Evolutionary conservation across 1,140 invertebrate species (phyloP).

Genomic region (Apis dorsata): DNA sequence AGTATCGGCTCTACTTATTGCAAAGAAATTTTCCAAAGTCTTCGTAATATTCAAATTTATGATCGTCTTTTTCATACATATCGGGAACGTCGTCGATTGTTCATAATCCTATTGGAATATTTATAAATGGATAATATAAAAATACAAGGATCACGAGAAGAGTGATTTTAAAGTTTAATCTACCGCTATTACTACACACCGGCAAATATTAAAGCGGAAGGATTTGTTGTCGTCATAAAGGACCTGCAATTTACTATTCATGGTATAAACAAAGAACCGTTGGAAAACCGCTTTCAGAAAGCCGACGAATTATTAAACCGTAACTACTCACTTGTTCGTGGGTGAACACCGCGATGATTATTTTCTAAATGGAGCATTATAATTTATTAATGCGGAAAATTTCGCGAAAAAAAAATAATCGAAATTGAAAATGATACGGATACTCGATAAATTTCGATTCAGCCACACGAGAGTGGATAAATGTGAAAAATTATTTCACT

Average conservation of each 20-base stretch:
- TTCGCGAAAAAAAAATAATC: neutral
- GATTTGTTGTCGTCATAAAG: slow-evolving; percentile 29
- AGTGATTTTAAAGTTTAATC: slow-evolving; percentile 27
- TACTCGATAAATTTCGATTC: neutral
- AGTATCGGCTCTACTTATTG: neutral
- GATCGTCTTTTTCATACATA: neutral
- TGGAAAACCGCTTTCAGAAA: slow-evolving; percentile 11
- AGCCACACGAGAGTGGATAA: neutral
- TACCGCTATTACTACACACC: neutral
- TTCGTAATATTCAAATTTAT: neutral
- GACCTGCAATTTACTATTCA: slow-evolving; percentile 23
- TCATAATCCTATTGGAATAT: neutral
- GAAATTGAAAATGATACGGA: too few relatives aligned
- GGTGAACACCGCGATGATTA: neutral
- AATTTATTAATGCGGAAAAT: neutral
- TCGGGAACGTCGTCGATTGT: neutral
- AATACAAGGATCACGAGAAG: neutral
- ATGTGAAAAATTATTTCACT: neutral
- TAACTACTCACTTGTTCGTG: slow-evolving; percentile 17
- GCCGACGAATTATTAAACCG: slow-evolving; percentile 16
- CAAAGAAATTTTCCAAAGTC: neutral
- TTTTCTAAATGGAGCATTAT: slow-evolving; percentile 25
- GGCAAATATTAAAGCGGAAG: slow-evolving; percentile 12
- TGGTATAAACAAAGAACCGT: slow-evolving; percentile 21
- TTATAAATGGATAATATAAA: neutral